Evolutionary conservation across 2,888 invertebrate species (phyloP).

Genomic region (Sminthurides aquaticus): DNA sequence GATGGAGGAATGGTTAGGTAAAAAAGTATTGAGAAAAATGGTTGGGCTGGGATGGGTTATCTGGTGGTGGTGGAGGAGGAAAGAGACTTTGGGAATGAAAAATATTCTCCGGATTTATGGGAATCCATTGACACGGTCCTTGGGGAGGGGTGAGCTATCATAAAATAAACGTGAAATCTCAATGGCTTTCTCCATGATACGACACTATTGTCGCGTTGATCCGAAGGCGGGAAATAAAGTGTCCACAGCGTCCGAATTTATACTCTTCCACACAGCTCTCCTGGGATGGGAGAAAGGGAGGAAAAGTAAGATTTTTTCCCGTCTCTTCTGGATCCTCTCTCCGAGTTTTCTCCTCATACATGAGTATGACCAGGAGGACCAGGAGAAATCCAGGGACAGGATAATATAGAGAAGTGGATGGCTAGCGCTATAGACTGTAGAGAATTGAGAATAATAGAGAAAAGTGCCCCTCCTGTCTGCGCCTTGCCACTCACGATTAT

Average conservation of each 20-base stretch:
- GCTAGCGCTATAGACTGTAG: no score
- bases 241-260: conserved; percentile 25
- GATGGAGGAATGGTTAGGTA: conserved; percentile 1
- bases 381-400: not conserved
- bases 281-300: conserved; percentile 6
- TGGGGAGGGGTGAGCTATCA: conserved; percentile 20
- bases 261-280: conserved; percentile 20
- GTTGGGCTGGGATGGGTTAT: not conserved
- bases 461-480: not conserved
- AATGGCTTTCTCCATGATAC: conserved; percentile 21
- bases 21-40: conserved; percentile 5
- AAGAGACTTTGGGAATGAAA: conserved; percentile 18
- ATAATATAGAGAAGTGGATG: not conserved
- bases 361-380: no score
- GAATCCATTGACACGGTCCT: conserved; percentile 24
- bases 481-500: not conserved
- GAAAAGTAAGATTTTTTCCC: conserved; percentile 2
- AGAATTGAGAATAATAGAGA: not conserved
- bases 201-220: conserved; percentile 16
- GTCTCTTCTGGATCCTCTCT: not conserved
- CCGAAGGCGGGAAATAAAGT: conserved; percentile 24
- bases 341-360: no score
- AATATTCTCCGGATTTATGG: conserved; percentile 24
- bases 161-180: conserved; percentile 27
- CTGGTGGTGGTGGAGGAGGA: not conserved